Percentiles rank a stretch among this genome's conserved stretches.
phyloP scores from a whole-genome alignment of 2,888 invertebrate genomes.

The Dione juno region DNA sequence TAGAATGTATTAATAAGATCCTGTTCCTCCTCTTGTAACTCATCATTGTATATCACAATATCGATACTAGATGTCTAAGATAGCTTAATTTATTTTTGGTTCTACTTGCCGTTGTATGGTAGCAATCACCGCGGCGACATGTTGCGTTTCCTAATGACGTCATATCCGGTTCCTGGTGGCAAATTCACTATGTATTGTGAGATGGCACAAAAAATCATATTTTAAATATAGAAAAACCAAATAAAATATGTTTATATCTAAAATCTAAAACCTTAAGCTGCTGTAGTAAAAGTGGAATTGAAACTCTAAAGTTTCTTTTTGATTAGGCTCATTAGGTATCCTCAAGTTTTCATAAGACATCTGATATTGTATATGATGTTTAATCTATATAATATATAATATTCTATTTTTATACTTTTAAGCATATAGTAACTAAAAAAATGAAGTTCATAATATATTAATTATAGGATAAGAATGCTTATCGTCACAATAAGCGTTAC shows the following conservation, averaged over 20 bases:
- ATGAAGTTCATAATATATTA: too few relatives aligned
- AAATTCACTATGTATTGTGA: not conserved
- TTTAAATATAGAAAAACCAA: not conserved
- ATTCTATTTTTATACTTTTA: too few relatives aligned
- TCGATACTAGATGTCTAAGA: not conserved
- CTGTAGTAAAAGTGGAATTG: too few relatives aligned
- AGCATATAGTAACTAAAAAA: too few relatives aligned
- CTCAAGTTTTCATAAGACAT: slow-evolving; percentile 10
- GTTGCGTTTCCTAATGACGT: slow-evolving; percentile 73
- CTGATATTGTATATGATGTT: not conserved
- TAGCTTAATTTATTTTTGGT: slow-evolving; percentile 66
- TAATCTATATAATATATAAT: too few relatives aligned
- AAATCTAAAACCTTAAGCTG: too few relatives aligned
- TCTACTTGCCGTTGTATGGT: slow-evolving; percentile 68
- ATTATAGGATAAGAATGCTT: too few relatives aligned
- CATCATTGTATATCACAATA: not conserved
- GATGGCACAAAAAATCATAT: not conserved
- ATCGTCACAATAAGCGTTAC: too few relatives aligned
- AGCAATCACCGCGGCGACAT: slow-evolving; percentile 73
- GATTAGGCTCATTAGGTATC: slow-evolving; percentile 4
- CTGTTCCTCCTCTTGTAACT: too few relatives aligned
- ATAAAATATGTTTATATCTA: too few relatives aligned
- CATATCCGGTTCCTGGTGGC: slow-evolving; percentile 60
- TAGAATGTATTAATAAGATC: too few relatives aligned
- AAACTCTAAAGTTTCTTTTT: too few relatives aligned